Evolutionary conservation across 2,113 vertebrate genomes (phyloP).

Genomic region (Mesocricetus auratus): DNA sequence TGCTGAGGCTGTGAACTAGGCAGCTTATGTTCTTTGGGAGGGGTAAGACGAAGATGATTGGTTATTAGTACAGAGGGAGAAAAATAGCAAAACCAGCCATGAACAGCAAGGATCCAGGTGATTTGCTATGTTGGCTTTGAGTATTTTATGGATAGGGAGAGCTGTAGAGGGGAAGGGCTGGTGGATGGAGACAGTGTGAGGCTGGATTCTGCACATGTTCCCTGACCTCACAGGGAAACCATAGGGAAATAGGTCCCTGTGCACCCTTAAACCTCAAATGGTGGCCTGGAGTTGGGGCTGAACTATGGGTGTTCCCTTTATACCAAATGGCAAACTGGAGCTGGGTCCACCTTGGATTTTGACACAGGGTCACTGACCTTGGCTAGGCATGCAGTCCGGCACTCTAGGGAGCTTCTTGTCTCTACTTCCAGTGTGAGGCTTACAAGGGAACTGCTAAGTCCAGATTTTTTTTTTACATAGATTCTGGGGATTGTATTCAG

Average conservation of each 20-base stretch:
- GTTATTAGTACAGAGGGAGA: accelerated
- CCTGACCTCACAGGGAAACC: neutral
- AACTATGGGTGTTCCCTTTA: neutral
- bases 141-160: no score
- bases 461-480: neutral
- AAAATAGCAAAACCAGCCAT: neutral
- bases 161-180: neutral
- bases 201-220: neutral
- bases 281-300: neutral
- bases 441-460: neutral
- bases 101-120: neutral
- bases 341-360: neutral
- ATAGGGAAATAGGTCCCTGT: neutral
- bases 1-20: neutral
- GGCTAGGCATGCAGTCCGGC: neutral
- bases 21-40: neutral
- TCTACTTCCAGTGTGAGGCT: neutral
- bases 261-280: neutral
- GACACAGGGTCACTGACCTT: neutral
- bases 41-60: neutral
- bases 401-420: neutral
- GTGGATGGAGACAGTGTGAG: neutral
- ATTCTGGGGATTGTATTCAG: neutral
- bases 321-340: neutral
- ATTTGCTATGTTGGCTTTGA: neutral